Evolutionary conservation across 2,888 invertebrate genomes (phyloP).

Genomic region (Cordilura impudica): DNA sequence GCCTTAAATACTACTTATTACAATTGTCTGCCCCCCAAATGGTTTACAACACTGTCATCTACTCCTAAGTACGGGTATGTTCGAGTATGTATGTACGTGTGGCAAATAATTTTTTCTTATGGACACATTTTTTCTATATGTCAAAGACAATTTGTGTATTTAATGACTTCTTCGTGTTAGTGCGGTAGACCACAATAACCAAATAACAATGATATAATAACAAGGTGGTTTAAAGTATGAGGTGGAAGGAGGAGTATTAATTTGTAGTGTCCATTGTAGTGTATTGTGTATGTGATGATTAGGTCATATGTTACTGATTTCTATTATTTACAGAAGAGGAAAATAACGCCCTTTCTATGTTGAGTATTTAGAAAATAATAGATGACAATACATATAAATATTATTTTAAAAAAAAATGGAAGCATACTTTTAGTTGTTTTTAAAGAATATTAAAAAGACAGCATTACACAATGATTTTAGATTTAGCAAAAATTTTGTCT

Average conservation of each 20-base stretch:
- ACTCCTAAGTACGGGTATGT: no score
- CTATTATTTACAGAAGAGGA: constrained; percentile 45
- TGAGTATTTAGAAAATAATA: neutral
- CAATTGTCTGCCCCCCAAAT: neutral
- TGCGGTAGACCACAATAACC: constrained; percentile 46
- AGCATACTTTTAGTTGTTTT: constrained; percentile 13
- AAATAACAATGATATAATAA: constrained; percentile 4
- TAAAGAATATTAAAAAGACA: neutral
- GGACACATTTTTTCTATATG: neutral
- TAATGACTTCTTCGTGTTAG: constrained; percentile 53
- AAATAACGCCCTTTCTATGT: constrained; percentile 33
- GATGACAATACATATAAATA: neutral
- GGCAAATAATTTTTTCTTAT: constrained; percentile 15
- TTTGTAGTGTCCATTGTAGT: neutral
- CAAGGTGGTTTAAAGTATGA: neutral
- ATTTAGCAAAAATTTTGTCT: neutral
- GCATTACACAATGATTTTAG: neutral
- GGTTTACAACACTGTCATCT: neutral
- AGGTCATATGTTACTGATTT: constrained; percentile 60
- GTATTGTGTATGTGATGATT: constrained; percentile 46
- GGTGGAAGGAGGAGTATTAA: neutral
- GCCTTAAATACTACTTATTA: neutral
- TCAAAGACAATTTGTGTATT: neutral
- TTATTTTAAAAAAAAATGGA: neutral
- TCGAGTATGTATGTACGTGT: neutral